phyloP scores from a whole-genome alignment of 2,888 invertebrate genomes.

The Argyresthia albistria region DNA sequence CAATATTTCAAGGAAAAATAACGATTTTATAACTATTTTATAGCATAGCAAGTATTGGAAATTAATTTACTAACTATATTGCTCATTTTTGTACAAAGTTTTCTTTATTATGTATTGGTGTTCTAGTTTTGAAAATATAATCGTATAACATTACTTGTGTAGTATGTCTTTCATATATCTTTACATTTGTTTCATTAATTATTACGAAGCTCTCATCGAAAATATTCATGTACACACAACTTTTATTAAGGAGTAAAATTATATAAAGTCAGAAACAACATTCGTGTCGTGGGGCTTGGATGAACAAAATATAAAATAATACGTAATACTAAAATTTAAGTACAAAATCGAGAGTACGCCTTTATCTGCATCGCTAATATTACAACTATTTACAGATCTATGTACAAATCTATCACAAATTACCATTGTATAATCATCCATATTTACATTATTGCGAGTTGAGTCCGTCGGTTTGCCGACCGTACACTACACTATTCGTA shows the following conservation, averaged over 20 bases:
- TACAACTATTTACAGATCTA: slow-evolving; percentile 55
- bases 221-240: slow-evolving; percentile 35
- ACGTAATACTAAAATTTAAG: slow-evolving; percentile 33
- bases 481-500: slow-evolving; percentile 8
- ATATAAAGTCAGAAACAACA: slow-evolving; percentile 6
- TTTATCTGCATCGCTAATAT: slow-evolving; percentile 41
- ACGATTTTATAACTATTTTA: slow-evolving; percentile 31
- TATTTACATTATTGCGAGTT: slow-evolving; percentile 70
- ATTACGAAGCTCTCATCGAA: slow-evolving; percentile 41
- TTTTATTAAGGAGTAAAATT: slow-evolving; percentile 4
- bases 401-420: slow-evolving; percentile 71
- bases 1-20: slow-evolving; percentile 55
- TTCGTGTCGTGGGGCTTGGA: not conserved
- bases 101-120: slow-evolving; percentile 66
- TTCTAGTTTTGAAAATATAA: slow-evolving; percentile 60
- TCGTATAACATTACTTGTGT: not conserved
- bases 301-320: not conserved
- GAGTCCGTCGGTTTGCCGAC: slow-evolving; percentile 41
- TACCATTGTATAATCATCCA: slow-evolving; percentile 60
- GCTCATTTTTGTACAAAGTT: slow-evolving; percentile 72
- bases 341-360: slow-evolving; percentile 58
- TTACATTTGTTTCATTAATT: slow-evolving; percentile 22
- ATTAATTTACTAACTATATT: slow-evolving; percentile 52
- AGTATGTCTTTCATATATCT: slow-evolving; percentile 14
- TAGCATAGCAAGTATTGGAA: slow-evolving; percentile 34